Conservation (phyloP, 1,140 invertebrate genomes). For the Apis dorsata region DNA sequence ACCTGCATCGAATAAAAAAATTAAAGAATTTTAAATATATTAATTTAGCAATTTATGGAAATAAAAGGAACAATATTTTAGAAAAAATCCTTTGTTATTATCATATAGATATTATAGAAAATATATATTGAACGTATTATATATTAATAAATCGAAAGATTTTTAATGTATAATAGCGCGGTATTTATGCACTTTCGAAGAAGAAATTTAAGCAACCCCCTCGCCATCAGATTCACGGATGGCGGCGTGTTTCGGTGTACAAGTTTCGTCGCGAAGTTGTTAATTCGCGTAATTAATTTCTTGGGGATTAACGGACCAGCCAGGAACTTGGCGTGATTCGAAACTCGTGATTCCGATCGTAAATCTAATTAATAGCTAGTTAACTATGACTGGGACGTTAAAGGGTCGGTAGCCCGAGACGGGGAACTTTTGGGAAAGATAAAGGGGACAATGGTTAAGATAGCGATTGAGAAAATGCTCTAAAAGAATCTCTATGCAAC, state of each 20-base stretch:
- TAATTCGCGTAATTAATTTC: slow-evolving; percentile 52
- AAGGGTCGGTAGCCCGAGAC: not conserved
- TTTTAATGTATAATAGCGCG: too few relatives aligned
- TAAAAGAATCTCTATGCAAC: not conserved
- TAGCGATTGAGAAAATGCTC: not conserved
- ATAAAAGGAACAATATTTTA: too few relatives aligned
- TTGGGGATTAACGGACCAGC: slow-evolving; percentile 29
- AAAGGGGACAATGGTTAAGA: slow-evolving; percentile 4
- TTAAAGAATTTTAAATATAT: too few relatives aligned
- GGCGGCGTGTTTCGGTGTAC: slow-evolving; percentile 7
- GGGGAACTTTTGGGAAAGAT: slow-evolving; percentile 32
- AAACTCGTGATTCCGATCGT: slow-evolving; percentile 46
- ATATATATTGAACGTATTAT: too few relatives aligned
- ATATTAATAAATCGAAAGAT: too few relatives aligned
- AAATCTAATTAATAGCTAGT: slow-evolving; percentile 48
- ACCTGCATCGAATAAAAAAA: too few relatives aligned
- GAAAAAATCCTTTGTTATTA: too few relatives aligned
- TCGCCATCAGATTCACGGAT: not conserved
- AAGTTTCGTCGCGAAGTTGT: slow-evolving; percentile 45
- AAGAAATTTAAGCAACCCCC: not conserved
- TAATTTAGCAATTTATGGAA: too few relatives aligned
- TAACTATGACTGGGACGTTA: slow-evolving; percentile 45
- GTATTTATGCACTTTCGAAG: not conserved
- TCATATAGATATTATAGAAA: too few relatives aligned
- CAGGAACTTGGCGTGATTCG: slow-evolving; percentile 43